Evolutionary conservation across 92 coral and sea anemone genomes (phyloP).

Genomic region (Phenganax stokvisi): DNA sequence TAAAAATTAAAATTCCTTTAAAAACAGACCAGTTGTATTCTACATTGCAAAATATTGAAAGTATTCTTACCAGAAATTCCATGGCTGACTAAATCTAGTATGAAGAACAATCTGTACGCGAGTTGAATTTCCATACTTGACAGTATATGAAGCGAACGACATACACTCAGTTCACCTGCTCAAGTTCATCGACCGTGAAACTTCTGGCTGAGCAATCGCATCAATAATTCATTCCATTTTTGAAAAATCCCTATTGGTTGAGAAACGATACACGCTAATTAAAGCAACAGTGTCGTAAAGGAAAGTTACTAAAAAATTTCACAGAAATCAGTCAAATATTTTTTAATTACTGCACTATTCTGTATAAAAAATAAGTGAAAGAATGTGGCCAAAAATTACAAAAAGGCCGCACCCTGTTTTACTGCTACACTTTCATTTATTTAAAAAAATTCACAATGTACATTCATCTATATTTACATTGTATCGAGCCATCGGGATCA

Average conservation of each 20-base stretch:
- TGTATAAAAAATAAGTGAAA: no score
- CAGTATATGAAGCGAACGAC: slow-evolving; percentile 25
- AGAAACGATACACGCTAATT: neutral
- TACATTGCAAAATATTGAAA: neutral
- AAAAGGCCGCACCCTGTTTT: no score
- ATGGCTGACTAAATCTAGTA: slow-evolving; percentile 30
- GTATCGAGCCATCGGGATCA: no score
- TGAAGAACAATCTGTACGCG: slow-evolving; percentile 7
- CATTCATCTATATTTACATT: no score
- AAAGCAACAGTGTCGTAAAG: neutral
- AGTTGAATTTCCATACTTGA: slow-evolving; percentile 4
- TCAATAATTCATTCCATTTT: slow-evolving; percentile 20
- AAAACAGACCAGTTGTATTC: neutral
- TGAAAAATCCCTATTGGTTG: slow-evolving; percentile 1
- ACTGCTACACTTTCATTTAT: no score
- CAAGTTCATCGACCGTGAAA: slow-evolving; percentile 24
- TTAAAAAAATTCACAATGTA: no score
- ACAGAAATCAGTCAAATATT: no score
- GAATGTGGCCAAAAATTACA: no score
- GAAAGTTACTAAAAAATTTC: neutral
- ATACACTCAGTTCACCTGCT: slow-evolving; percentile 23
- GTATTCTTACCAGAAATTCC: slow-evolving; percentile 28
- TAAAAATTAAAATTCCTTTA: neutral
- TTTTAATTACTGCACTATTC: no score
- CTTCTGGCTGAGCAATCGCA: neutral